Evolutionary conservation across 2,888 invertebrate genomes (phyloP).

Genomic region (Nomada hirtipes): DNA sequence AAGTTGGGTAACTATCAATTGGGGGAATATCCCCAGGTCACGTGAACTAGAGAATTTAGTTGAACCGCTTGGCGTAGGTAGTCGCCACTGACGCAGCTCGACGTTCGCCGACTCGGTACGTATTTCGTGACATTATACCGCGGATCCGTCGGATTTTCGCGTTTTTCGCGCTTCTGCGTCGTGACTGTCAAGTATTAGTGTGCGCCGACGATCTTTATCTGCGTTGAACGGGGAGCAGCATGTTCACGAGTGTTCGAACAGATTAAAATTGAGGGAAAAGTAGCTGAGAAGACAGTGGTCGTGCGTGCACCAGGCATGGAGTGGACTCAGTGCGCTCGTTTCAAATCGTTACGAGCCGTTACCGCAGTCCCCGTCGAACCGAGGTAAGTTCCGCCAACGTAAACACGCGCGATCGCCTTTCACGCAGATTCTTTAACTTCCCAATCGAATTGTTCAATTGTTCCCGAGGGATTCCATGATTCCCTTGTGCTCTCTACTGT

Average conservation of each 20-base stretch:
- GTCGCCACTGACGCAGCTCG: constrained; percentile 73
- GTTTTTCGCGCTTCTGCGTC: constrained; percentile 66
- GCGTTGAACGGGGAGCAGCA: constrained; percentile 50
- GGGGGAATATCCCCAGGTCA: constrained; percentile 30
- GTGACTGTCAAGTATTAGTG: constrained; percentile 61
- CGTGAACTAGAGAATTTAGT: constrained; percentile 47
- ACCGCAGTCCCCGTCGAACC: constrained; percentile 66
- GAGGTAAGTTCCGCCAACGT: constrained; percentile 63
- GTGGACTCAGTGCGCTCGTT: constrained; percentile 76
- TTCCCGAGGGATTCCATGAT: neutral
- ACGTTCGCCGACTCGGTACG: constrained; percentile 67
- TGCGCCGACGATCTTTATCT: constrained; percentile 53
- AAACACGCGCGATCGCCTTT: constrained; percentile 53
- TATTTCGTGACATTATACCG: constrained; percentile 67
- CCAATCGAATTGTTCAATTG: constrained; percentile 18
- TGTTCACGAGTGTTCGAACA: constrained; percentile 48
- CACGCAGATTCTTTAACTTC: constrained; percentile 24
- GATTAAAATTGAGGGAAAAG: constrained; percentile 52
- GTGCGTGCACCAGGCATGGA: constrained; percentile 77
- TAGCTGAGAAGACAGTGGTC: constrained; percentile 40
- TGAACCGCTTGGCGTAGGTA: constrained; percentile 60
- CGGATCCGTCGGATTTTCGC: constrained; percentile 64
- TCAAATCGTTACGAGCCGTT: constrained; percentile 77
- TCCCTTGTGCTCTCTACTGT: constrained; percentile 25
- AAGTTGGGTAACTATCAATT: neutral